Evolutionary conservation across 2,888 invertebrate species (phyloP), one percentile per base, ranked within the genome.

Genomic region (Epicampocera succincta): DNA sequence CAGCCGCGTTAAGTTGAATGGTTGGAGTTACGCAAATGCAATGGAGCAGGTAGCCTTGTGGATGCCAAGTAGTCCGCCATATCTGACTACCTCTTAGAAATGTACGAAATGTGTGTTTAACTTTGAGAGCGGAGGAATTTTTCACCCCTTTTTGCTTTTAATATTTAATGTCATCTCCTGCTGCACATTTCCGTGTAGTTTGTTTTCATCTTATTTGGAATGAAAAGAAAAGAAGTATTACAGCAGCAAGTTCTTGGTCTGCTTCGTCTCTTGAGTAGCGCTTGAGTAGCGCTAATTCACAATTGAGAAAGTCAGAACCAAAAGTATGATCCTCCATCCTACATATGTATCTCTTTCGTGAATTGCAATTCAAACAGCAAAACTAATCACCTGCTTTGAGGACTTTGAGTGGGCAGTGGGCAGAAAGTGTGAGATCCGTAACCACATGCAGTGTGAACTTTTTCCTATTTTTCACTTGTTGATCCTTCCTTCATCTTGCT

Each of bases 1-100:
- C 88, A 89, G 65, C 89, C 89, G 4, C 89, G 89, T 52, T 89
- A 84, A 84, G 56, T 71, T 33, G 44, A 44, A 38, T 5, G 13
- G 25, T 72, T 21, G 19, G n/a, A 63, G 65, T 50, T 54, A 25
- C 33, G 8, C 8, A 33, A 60, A 44, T 63, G 54, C 33, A 48
- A 42, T n/a, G n/a, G n/a, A n/a, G n/a, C n/a, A 60, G 29, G 54
- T 52, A 65, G 63, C 33, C 19, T 13, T 63, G 40, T 40, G 58
- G 21, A 54, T 44, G 63, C 38, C 52, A 77, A 83, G 77, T 76
- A 76, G 61, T 78, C 68, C 71, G 77, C 65, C 65, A 74, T 40
- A 60, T 25, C 44, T 63, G 65, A 78, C 60, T 82, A 82, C 78
- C 82, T 82, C 78, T 71, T 78, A 75, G 74, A 66, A 75, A 61